Percentiles rank a stretch among this genome's conserved stretches.
phyloP scores from a whole-genome alignment of 1,140 invertebrate species.

The Philopotamus ludificatus region DNA sequence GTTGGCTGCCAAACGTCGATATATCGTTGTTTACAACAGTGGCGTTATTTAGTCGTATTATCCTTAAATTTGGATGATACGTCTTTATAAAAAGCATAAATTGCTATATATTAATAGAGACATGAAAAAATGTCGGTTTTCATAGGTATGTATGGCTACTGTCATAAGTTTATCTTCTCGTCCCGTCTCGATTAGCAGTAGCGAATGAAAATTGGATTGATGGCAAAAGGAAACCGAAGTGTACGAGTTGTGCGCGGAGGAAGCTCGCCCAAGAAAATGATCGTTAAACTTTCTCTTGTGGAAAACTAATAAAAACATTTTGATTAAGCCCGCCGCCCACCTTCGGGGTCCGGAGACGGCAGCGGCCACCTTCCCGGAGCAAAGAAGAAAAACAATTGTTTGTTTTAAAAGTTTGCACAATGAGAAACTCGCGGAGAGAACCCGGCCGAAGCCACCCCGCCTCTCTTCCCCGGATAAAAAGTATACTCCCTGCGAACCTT shows the following conservation, averaged over 20 bases:
- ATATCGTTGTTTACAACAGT: too few species aligned
- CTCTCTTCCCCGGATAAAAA: constrained; percentile 9
- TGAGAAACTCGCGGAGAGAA: constrained; percentile 13
- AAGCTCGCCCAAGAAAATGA: neutral
- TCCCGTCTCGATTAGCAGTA: too few species aligned
- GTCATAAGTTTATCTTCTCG: too few species aligned
- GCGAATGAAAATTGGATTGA: neutral
- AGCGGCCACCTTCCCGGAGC: neutral
- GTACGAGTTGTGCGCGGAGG: neutral
- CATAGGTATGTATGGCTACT: too few species aligned
- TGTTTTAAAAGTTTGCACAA: constrained; percentile 33
- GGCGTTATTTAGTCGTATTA: too few species aligned
- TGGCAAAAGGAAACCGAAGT: neutral
- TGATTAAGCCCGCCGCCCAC: constrained; percentile 6
- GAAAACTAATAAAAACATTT: constrained; percentile 20
- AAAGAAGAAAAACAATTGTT: constrained; percentile 26
- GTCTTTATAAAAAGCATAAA: too few species aligned
- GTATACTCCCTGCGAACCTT: constrained; percentile 5
- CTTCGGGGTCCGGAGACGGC: neutral
- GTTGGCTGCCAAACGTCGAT: too few species aligned
- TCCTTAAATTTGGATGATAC: too few species aligned
- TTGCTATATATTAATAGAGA: too few species aligned
- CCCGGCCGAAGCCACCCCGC: too few species aligned
- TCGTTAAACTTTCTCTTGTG: constrained; percentile 11
- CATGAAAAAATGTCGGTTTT: too few species aligned